Evolutionary conservation across 2,797 vertebrate genomes (phyloP).

Genomic region (Apodemus agrarius): DNA sequence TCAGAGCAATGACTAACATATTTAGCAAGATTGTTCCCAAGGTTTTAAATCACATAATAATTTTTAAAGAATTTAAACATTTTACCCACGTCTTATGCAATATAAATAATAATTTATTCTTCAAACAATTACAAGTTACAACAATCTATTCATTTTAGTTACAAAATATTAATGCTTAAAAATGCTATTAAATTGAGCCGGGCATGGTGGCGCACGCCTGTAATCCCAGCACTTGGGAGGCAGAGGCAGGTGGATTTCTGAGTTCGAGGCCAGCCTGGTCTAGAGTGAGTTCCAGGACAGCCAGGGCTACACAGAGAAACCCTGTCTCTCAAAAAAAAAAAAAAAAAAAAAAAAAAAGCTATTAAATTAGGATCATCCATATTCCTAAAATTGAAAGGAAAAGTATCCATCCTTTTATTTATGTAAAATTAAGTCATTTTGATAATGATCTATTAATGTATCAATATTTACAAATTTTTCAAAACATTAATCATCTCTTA

Average conservation of each 20-base stretch:
- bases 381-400: background rate
- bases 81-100: constrained; percentile 25
- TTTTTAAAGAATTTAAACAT: constrained; percentile 47
- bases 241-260: no score
- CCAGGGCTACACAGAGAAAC: no score
- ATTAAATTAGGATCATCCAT: background rate
- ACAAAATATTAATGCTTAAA: constrained; percentile 60
- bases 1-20: constrained; percentile 48
- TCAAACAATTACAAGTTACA: constrained; percentile 41
- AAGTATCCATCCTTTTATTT: constrained; percentile 62
- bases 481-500: constrained; percentile 72
- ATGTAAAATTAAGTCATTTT: constrained; percentile 69
- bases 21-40: constrained; percentile 19
- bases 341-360: no score
- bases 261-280: no score
- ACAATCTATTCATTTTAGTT: constrained; percentile 16
- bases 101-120: constrained; percentile 58
- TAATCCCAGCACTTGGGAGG: no score
- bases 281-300: no score
- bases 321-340: no score
- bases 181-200: constrained; percentile 43
- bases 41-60: constrained; percentile 51
- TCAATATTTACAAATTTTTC: constrained; percentile 76
- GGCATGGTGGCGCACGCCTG: no score
- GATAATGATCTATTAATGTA: constrained; percentile 70